These are phyloP conservation scores for Megaleporinus macrocephalus DNA, from an alignment of 2,113 vertebrate genomes.

Conservation along the genomic window DNA sequence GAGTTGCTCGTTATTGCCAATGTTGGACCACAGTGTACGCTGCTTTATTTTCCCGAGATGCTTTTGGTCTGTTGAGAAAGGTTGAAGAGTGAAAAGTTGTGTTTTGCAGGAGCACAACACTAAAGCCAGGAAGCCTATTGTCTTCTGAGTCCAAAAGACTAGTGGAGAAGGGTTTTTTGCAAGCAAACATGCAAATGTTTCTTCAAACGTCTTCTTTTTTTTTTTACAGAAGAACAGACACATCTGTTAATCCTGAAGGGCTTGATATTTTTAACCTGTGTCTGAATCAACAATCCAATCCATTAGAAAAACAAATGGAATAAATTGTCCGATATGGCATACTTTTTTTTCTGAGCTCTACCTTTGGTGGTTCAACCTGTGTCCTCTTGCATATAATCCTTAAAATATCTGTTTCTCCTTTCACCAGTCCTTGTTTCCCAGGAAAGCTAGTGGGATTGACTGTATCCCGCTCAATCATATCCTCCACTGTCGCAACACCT, in stretches of 20 bases:
- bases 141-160: conserved; percentile 61
- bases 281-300: conserved; percentile 66
- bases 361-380: conserved; percentile 79
- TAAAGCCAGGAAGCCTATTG: conserved; percentile 9
- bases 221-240: conserved; percentile 68
- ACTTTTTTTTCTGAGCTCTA: conserved; percentile 71
- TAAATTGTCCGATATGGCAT: conserved; percentile 68
- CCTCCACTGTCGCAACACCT: background rate
- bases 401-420: conserved; percentile 60
- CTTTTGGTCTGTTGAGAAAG: conserved; percentile 72
- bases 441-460: conserved; percentile 1
- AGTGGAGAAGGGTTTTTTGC: conserved; percentile 63
- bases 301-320: conserved; percentile 69
- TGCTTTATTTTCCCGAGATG: conserved; percentile 17
- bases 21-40: conserved; percentile 60
- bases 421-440: conserved; percentile 62
- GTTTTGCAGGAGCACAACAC: conserved; percentile 68
- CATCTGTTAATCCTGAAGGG: conserved; percentile 55
- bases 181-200: conserved; percentile 80
- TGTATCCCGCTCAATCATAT: conserved; percentile 15
- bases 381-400: conserved; percentile 71
- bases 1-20: conserved; percentile 56
- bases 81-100: conserved; percentile 70
- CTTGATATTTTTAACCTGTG: conserved; percentile 63
- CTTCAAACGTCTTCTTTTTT: conserved; percentile 71